These are phyloP conservation scores for Drosophila kuntzei DNA, from an alignment of 2,888 invertebrate genomes.

Conservation along the genomic window DNA sequence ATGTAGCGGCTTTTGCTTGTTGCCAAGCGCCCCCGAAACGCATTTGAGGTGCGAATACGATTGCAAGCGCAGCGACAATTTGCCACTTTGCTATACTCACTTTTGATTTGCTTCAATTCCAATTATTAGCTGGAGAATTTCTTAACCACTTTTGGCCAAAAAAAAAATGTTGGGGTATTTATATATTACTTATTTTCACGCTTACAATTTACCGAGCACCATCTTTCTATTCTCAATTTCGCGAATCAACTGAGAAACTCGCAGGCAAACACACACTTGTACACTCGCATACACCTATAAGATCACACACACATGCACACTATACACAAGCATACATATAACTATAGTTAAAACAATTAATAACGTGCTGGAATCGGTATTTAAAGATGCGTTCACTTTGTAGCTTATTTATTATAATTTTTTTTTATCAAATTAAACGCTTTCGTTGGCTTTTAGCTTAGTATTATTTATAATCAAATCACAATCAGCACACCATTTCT, in stretches of 20 bases:
- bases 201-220: conserved; percentile 71
- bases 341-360: conserved; percentile 72
- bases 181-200: conserved; percentile 63
- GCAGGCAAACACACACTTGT: conserved; percentile 46
- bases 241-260: conserved; percentile 71
- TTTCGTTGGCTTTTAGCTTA: conserved; percentile 27
- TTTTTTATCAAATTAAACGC: conserved; percentile 11
- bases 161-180: conserved; percentile 18
- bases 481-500: conserved; percentile 75
- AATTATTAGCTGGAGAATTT: conserved; percentile 36
- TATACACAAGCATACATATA: conserved; percentile 51
- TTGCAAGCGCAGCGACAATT: conserved; percentile 34
- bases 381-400: conserved; percentile 32
- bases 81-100: conserved; percentile 55
- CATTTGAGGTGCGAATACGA: conserved; percentile 61
- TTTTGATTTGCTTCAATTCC: conserved; percentile 56
- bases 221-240: conserved; percentile 79
- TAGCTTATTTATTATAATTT: conserved; percentile 12
- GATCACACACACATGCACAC: conserved; percentile 38
- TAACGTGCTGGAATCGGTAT: conserved; percentile 54
- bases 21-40: conserved; percentile 77
- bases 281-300: conserved; percentile 40
- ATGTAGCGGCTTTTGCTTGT: conserved; percentile 68
- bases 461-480: conserved; percentile 55
- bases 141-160: conserved; percentile 37